phyloP scores from a whole-genome alignment of 2,113 vertebrate genomes.

The Alethe diademata region DNA sequence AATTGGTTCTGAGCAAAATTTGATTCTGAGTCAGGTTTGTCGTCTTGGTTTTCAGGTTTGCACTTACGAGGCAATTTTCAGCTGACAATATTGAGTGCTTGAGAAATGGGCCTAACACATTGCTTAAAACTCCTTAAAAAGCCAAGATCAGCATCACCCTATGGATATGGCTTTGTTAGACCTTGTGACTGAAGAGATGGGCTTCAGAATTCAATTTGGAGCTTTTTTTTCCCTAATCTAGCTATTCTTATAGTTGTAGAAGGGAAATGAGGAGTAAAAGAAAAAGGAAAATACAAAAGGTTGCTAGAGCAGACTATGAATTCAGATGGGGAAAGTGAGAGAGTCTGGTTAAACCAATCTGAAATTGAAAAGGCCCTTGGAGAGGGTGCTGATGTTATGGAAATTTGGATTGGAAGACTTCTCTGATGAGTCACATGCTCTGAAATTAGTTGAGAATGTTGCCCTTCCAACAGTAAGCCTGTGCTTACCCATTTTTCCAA shows the following conservation, averaged over 20 bases:
- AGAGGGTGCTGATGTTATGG: background rate
- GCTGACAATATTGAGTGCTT: background rate
- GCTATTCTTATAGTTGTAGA: background rate
- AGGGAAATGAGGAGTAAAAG: background rate
- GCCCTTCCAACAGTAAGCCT: background rate
- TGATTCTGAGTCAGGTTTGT: background rate
- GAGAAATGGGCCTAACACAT: background rate
- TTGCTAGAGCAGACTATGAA: background rate
- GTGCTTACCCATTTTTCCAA: background rate
- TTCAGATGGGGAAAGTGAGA: background rate
- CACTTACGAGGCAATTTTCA: background rate
- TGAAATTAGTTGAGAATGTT: constrained; percentile 9
- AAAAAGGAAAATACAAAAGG: background rate
- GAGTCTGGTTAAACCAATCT: background rate
- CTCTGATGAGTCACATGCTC: background rate
- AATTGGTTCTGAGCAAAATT: background rate
- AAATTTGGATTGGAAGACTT: background rate
- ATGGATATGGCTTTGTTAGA: background rate
- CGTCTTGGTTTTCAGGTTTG: background rate
- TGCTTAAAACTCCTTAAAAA: background rate
- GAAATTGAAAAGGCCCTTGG: background rate
- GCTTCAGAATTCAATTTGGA: background rate
- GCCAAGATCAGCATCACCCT: background rate
- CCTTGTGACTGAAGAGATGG: background rate
- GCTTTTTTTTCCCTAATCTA: background rate